Base-by-base conservation (phyloP, 2,888 invertebrate genomes). In the Drosophila nr. perissopoda region DNA sequence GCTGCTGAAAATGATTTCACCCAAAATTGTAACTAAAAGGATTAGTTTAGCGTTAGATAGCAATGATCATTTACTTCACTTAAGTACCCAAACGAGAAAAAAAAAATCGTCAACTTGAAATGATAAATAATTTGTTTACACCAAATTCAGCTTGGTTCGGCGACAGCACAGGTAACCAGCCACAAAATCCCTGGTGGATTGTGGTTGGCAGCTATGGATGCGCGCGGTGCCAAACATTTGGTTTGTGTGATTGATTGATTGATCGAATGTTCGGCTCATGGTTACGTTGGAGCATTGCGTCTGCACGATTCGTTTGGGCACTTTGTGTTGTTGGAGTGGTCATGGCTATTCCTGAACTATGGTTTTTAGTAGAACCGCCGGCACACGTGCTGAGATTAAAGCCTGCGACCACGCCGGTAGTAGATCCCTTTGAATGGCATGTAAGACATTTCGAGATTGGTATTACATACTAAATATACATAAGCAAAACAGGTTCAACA, bases 51-150 rank as follows among this genome's bases (percentile, higher is more conserved):
- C 69, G 91, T 87, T 77, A 79, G 80, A 91, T 93, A 93, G 93
- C 92, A 91, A 93, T 93, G 93, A 91, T 91, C 93, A 93, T 93
- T 93, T 92, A 90, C 91, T 92, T 90, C 91, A 93, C 92, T 92
- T 79, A 84, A 91, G 80, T 89, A 53, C 92, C 92, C 92, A 92
- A 92, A 93, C 92, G 91, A 92, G 66, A 53, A n/a, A 33, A 11
- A 2, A 52, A 25, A 21, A n/a, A 65, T 60, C 48, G 67, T 40
- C 76, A 64, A 73, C 62, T 54, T 38, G n/a, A 67, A 48, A 58
- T 52, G 54, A 73, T 61, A 63, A 70, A 53, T 21, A 31, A 8
- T 48, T 46, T 40, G 46, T 13, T 29, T 8, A 21, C 13, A 33
- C n/a, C 31, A 21, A 52, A n/a, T 29, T 10, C 49, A 21, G 10